Percentiles rank a stretch among this genome's conserved stretches.
phyloP scores from a whole-genome alignment of 2,113 vertebrate species.

The Crypturellus undulatus region DNA sequence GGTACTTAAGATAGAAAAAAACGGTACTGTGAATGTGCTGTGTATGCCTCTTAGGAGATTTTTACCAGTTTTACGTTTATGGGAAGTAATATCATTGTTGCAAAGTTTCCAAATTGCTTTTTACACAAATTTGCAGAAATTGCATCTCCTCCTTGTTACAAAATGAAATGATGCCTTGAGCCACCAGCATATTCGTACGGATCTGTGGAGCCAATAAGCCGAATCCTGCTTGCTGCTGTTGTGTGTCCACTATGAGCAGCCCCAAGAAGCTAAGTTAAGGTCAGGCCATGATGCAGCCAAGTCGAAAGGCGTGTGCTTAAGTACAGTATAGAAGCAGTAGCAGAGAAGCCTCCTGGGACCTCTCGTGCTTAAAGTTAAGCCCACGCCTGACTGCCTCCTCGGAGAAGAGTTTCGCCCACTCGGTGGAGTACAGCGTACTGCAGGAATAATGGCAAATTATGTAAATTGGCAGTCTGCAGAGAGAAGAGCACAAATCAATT shows the following conservation, averaged over 20 bases:
- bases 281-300: neutral
- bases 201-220: slow-evolving; percentile 49
- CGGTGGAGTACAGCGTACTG: neutral
- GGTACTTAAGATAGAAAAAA: slow-evolving; percentile 61
- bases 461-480: neutral
- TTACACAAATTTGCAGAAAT: slow-evolving; percentile 67
- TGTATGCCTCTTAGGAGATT: slow-evolving; percentile 54
- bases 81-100: slow-evolving; percentile 70
- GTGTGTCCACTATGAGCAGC: slow-evolving; percentile 14
- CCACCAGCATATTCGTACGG: slow-evolving; percentile 43
- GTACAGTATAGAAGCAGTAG: neutral
- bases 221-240: slow-evolving; percentile 27
- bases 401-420: neutral
- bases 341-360: neutral
- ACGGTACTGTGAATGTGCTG: slow-evolving; percentile 16
- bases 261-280: neutral
- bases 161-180: slow-evolving; percentile 69
- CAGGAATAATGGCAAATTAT: slow-evolving; percentile 40
- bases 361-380: neutral
- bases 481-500: slow-evolving; percentile 15
- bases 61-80: slow-evolving; percentile 66
- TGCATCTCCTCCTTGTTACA: slow-evolving; percentile 73
- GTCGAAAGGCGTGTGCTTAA: neutral
- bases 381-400: neutral
- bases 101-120: slow-evolving; percentile 75